These are phyloP conservation scores for Falco berigora DNA, from an alignment of 2,797 vertebrate genomes.

Conservation along the genomic window DNA sequence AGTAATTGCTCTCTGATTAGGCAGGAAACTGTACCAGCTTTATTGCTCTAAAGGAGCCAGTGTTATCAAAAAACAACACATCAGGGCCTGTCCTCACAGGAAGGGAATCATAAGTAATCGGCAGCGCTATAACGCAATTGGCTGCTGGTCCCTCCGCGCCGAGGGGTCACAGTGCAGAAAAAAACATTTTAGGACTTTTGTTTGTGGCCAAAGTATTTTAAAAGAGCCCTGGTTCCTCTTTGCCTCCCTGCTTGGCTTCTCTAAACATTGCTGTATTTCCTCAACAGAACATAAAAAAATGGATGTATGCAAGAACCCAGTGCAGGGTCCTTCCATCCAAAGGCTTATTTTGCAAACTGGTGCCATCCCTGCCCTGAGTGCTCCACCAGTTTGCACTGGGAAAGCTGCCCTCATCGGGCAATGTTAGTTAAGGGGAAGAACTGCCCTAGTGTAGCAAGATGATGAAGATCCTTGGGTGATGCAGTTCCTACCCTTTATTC, in stretches of 20 bases:
- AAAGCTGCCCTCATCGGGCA: background rate
- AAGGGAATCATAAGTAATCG: constrained; percentile 76
- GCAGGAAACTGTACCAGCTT: constrained; percentile 79
- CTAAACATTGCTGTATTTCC: background rate
- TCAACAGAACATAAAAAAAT: background rate
- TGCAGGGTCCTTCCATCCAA: background rate
- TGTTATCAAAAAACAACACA: constrained; percentile 79
- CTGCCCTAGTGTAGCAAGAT: background rate
- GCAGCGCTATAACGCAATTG: constrained; percentile 68
- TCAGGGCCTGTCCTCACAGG: constrained; percentile 74
- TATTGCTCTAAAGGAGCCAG: constrained; percentile 79
- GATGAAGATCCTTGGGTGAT: background rate
- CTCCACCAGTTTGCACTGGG: background rate
- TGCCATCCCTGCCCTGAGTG: background rate
- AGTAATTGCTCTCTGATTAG: constrained; percentile 77
- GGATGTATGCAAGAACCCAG: rapidly evolving
- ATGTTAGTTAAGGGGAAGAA: rapidly evolving
- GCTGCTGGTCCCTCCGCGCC: constrained; percentile 43
- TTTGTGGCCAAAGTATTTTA: background rate
- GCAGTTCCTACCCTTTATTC: background rate
- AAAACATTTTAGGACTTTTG: background rate
- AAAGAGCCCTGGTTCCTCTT: constrained; percentile 6
- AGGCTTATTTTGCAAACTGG: background rate
- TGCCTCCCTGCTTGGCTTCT: constrained; percentile 32
- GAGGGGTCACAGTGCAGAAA: background rate